Conservation (phyloP, 2,888 invertebrate species). For the Coleophora flavipennella region DNA sequence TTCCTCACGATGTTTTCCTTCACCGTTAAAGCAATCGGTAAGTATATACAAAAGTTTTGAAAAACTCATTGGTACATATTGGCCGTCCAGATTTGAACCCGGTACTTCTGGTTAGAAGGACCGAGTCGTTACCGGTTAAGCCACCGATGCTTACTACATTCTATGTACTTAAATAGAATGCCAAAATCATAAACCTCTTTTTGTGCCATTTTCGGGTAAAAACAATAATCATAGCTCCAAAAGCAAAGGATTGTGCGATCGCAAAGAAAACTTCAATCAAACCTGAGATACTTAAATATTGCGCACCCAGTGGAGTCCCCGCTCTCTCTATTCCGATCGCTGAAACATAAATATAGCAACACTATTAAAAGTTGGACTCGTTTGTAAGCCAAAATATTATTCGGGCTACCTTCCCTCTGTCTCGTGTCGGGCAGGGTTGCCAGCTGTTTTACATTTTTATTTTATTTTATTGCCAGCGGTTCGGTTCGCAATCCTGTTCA, state of each 20-base stretch:
- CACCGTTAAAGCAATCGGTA: too few relatives aligned
- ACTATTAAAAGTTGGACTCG: constrained; percentile 72
- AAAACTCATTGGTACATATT: too few relatives aligned
- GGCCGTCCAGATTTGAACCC: too few relatives aligned
- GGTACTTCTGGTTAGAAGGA: too few relatives aligned
- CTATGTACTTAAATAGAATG: too few relatives aligned
- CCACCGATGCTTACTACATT: too few relatives aligned
- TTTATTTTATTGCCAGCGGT: constrained; percentile 38
- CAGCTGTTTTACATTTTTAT: constrained; percentile 57
- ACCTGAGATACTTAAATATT: constrained; percentile 22
- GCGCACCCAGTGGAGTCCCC: constrained; percentile 28
- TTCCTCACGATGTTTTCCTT: too few relatives aligned
- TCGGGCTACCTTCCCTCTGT: constrained; percentile 65
- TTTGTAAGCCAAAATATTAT: constrained; percentile 72
- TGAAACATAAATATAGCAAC: constrained; percentile 68
- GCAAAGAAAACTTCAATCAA: constrained; percentile 23
- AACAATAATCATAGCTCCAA: not conserved
- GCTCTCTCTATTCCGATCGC: constrained; percentile 42
- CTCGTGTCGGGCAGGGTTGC: constrained; percentile 54
- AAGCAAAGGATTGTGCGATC: too few relatives aligned
- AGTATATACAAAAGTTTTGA: too few relatives aligned
- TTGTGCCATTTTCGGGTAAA: too few relatives aligned
- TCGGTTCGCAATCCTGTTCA: constrained; percentile 30
- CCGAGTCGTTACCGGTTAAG: too few relatives aligned
- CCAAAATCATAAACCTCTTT: too few relatives aligned